These are phyloP conservation scores for Girardinichthys multiradiatus DNA, from an alignment of 2,113 vertebrate species.

Conservation along the genomic window DNA sequence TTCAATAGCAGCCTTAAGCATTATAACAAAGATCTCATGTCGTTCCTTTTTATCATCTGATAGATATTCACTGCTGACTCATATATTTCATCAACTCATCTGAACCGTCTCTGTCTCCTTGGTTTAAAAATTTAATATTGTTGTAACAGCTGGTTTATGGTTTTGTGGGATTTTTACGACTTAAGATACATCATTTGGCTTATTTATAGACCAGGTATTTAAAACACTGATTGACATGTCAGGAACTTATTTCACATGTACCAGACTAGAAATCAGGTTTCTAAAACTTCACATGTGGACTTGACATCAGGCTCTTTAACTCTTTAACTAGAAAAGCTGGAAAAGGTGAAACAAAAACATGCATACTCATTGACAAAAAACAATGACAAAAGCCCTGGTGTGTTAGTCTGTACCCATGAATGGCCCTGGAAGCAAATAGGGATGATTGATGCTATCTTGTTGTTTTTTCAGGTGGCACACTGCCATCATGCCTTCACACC, in stretches of 20 bases:
- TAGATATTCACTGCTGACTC: too few species aligned
- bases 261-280: neutral
- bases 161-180: neutral
- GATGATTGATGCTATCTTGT: conserved; percentile 36
- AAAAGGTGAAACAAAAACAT: conserved; percentile 11
- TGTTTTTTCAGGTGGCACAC: conserved; percentile 31
- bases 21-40: too few species aligned
- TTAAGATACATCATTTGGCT: neutral
- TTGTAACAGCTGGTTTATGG: neutral
- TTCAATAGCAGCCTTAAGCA: too few species aligned
- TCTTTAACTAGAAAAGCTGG: neutral
- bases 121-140: neutral
- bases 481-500: conserved; percentile 58
- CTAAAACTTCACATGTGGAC: neutral
- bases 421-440: conserved; percentile 26
- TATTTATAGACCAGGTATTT: too few species aligned
- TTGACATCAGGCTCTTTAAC: neutral
- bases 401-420: conserved; percentile 35
- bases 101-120: neutral
- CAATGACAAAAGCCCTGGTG: neutral
- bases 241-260: neutral
- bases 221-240: neutral
- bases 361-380: neutral
- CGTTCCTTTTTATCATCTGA: too few species aligned
- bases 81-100: too few species aligned